Base-by-base conservation (phyloP, 2,797 vertebrate species). In the Muraenolepis orangiensis region DNA sequence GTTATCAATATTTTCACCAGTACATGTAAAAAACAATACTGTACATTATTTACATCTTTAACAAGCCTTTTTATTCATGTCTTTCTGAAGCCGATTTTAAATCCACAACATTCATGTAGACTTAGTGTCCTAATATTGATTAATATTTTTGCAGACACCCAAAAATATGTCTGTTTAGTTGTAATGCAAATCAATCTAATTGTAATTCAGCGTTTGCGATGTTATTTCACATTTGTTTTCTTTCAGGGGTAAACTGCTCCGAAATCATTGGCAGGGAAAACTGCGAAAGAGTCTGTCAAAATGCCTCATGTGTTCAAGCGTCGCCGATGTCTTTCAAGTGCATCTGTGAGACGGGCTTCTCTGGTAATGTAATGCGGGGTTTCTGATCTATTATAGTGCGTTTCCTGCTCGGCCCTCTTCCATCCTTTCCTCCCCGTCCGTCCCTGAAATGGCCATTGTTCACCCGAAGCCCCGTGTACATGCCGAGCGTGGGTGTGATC, bases 161-260 rank as follows among this genome's bases (percentile, higher is more conserved):
- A 26, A 64, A 64, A n/a, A 64, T n/a, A 10, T 26, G 57, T 26
- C 57, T 2, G 57, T 64, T 64, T 26, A 26, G 57, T 46, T 46
- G 40, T 26, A 40, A 23, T 28, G 23, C 36, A n/a, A 28, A 13
- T 26, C 26, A 40, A 40, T 40, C 34, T 70, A 6, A 38, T 38
- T 40, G 20, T 31, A 26, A 38, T 70, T 38, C 36, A 28, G 34
- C 29, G 26, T 26, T 14, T 38, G 20, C 26, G 69, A 16, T 40
- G 26, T 16, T 38, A 4, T 29, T 70, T 6, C 80, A 0, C 6
- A 23, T 29, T 81, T n/a, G n/a, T n/a, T n/a, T 78, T 77, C 3
- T 89, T 91, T 87, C 20, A 96, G 95, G 93, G 31, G 87, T 90
- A 70, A 95, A 94, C 85, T 96, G 93, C 84, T 93, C 94, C 61